Conservation (phyloP, 1,140 invertebrate genomes). For the Chelonus insularis region DNA sequence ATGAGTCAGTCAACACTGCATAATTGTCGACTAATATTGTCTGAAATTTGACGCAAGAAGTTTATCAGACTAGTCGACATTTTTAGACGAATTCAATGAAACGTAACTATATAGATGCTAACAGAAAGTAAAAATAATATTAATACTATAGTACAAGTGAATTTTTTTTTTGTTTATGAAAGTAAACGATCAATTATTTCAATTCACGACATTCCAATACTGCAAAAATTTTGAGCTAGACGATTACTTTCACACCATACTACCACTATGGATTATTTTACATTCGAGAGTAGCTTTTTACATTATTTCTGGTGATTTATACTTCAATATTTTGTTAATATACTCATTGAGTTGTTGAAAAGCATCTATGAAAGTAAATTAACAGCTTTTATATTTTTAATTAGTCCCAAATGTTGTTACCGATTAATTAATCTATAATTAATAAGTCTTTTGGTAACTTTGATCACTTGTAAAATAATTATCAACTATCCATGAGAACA, state of each 20-base stretch:
- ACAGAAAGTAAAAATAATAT: no score
- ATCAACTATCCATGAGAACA: conserved; percentile 52
- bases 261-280: neutral
- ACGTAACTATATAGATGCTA: no score
- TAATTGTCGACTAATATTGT: no score
- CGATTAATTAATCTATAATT: conserved; percentile 7
- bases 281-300: neutral
- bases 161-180: no score
- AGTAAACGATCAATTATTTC: neutral
- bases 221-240: neutral
- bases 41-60: no score
- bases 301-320: neutral
- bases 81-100: no score
- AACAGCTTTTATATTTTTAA: no score
- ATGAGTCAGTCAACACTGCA: no score
- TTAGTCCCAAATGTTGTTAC: no score
- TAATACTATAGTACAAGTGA: no score
- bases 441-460: conserved; percentile 44
- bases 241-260: neutral
- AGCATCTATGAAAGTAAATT: neutral
- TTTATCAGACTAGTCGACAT: no score
- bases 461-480: conserved; percentile 29
- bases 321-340: neutral
- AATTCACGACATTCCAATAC: neutral
- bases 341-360: neutral